phyloP scores from a whole-genome alignment of 2,888 invertebrate genomes.

The Halictus ligatus region DNA sequence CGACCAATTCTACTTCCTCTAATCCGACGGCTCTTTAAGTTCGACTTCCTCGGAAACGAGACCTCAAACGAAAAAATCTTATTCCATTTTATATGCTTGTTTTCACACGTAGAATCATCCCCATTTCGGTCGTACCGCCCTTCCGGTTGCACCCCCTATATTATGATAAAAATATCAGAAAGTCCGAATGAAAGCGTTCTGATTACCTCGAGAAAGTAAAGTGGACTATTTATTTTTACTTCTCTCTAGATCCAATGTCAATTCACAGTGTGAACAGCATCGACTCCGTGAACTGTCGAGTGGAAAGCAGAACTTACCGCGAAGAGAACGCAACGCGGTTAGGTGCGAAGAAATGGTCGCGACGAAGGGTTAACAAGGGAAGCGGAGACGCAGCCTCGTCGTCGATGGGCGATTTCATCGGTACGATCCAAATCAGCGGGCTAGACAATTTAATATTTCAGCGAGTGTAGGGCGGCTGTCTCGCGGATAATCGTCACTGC shows the following conservation, averaged over 20 bases:
- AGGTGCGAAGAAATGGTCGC: neutral
- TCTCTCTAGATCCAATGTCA: too few relatives aligned
- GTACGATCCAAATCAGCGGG: neutral
- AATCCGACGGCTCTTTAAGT: too few relatives aligned
- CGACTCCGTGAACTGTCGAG: too few relatives aligned
- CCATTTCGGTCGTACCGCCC: neutral
- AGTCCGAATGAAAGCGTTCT: neutral
- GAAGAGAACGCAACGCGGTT: too few relatives aligned
- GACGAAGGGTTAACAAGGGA: neutral
- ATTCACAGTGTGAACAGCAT: too few relatives aligned
- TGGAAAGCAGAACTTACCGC: too few relatives aligned
- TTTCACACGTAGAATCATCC: neutral
- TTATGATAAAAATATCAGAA: too few relatives aligned
- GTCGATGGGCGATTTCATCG: neutral
- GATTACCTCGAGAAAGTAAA: neutral
- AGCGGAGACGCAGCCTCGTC: neutral
- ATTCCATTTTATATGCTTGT: too few relatives aligned
- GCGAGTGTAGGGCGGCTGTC: neutral
- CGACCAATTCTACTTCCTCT: too few relatives aligned
- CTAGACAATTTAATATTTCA: constrained; percentile 33
- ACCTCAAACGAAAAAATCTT: too few relatives aligned
- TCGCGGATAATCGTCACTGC: constrained; percentile 46
- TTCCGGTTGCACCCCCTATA: neutral
- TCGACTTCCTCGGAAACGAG: too few relatives aligned
- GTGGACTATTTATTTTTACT: too few relatives aligned